Evolutionary conservation across 2,797 vertebrate genomes (phyloP), one percentile per base, ranked within the genome.

Genomic region (Rhinichthys osculus): DNA sequence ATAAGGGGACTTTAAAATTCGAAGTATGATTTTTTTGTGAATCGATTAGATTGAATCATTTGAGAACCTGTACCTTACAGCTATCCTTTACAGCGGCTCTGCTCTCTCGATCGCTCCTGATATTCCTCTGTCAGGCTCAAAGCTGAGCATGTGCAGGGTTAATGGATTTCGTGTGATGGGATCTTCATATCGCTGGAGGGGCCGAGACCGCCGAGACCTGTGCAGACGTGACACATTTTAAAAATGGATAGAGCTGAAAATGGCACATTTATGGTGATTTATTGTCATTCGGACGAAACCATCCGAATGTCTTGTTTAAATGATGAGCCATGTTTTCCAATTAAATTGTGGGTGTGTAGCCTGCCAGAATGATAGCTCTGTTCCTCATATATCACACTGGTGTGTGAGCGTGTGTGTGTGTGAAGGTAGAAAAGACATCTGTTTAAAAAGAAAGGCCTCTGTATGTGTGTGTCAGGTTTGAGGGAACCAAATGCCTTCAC

Each of bases 241-340:
- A 94, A 94, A 93, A 94, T 94, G 93, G 91, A 94, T 95, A 93
- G 94, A 94, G 92, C 93, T 94, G 91, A 93, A 94, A 93, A 94
- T 92, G 91, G 92, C 93, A 94, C 94, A 93, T 93, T 94, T 95
- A 95, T 93, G 89, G 89, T 93, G 93, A 95, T 95, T 93, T 92
- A 94, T 94, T 66, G 82, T 77, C 44, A 35, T 52, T 84, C 73
- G 4, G 59, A 91, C 89, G 40, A 90, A 93, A 92, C 91, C 62
- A 30, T 79, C 77, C 54, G 54, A 80, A 86, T 87, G 88, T 91
- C 93, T 93, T 90, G 90, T 93, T 93, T 93, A 88, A 92, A 95
- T 94, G 92, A 94, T 93, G 92, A 93, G 92, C 87, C 90, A 91
- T 89, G 71, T 90, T 91, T 87, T 89, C 86, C 90, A 93, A 94